phyloP scores from a whole-genome alignment of 2,888 invertebrate genomes.

The Syritta pipiens region DNA sequence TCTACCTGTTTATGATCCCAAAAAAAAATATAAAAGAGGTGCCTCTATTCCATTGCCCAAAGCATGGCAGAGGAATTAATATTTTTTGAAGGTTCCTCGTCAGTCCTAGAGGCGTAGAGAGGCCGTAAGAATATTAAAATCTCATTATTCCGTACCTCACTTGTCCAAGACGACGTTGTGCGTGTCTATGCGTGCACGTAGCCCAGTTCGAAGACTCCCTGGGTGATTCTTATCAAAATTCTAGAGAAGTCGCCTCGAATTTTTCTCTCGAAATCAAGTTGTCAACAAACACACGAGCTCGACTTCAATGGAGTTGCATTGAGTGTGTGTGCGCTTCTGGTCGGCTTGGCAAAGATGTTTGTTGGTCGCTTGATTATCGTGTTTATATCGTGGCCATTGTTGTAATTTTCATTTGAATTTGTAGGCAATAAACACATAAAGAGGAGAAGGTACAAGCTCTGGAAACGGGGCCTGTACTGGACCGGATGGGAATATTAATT shows the following conservation, averaged over 20 bases:
- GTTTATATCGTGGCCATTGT: conserved; percentile 39
- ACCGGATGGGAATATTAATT: conserved; percentile 52
- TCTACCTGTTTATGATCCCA: conserved; percentile 33
- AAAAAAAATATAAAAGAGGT: too few species aligned
- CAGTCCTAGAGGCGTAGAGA: not conserved
- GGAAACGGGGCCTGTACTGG: not conserved
- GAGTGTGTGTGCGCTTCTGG: conserved; percentile 9
- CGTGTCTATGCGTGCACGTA: not conserved
- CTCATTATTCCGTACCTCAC: conserved; percentile 32
- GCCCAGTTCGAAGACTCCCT: conserved; percentile 33
- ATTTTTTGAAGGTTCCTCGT: conserved; percentile 15
- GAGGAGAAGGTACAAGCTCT: not conserved
- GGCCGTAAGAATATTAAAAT: conserved; percentile 57
- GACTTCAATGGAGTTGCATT: conserved; percentile 8
- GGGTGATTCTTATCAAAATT: conserved; percentile 60
- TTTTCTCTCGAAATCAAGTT: conserved; percentile 21
- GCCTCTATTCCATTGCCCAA: not conserved
- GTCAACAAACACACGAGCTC: conserved; percentile 53
- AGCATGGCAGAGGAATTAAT: conserved; percentile 8
- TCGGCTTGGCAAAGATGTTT: conserved; percentile 17
- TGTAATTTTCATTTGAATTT: conserved; percentile 49
- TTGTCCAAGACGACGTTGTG: not conserved
- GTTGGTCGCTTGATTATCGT: conserved; percentile 21
- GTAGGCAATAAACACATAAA: conserved; percentile 2
- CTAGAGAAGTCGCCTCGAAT: conserved; percentile 39